Evolutionary conservation across 2,888 invertebrate species (phyloP), one percentile per base, ranked within the genome.

Genomic region (Helleia helle): DNA sequence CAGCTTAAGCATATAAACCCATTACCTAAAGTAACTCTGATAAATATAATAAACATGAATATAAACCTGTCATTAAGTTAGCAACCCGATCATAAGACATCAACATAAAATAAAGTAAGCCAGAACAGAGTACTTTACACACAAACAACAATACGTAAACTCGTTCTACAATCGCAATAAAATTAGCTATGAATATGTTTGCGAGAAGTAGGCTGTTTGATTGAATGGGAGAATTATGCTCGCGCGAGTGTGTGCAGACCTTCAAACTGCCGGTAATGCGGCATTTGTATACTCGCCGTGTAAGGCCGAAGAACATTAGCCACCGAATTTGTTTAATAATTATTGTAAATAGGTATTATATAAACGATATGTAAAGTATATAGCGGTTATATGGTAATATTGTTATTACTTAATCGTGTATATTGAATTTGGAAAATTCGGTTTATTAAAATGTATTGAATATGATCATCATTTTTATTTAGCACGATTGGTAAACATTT

Each of bases 161-260:
- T 17, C 2, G 6, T 9, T 2, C 7, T 11, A 18, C 22, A 22
- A 22, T 18, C 18, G 8, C 11, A 6, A 18, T 37, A 37, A 37
- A 36, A 40, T 15, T 22, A 14, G 13, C 70, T 67, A 67, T 65
- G 56, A 62, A 68, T 73, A 64, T 39, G 46, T 47, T 54, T 58
- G 51, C 59, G 43, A 58, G 61, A 62, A 65, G 59, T 62, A 51
- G 64, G 59, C 51, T 58, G 68, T 67, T 58, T 65, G 64, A 68
- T 66, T 62, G 65, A 66, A 72, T 73, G 72, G 69, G 69, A 68
- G 71, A 71, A 74, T 75, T 74, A 74, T 74, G 56, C n/a, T n/a
- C n/a, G n/a, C n/a, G n/a, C 71, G 50, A 38, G 30, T 42, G 40
- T 40, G 40, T 29, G 42, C 24, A 18, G 37, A 34, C 25, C 28